Percentiles rank a stretch among this genome's conserved stretches.
These are phyloP conservation scores for Papilio elwesi DNA, from an alignment of 2,888 invertebrate genomes.

Conservation along the genomic window DNA sequence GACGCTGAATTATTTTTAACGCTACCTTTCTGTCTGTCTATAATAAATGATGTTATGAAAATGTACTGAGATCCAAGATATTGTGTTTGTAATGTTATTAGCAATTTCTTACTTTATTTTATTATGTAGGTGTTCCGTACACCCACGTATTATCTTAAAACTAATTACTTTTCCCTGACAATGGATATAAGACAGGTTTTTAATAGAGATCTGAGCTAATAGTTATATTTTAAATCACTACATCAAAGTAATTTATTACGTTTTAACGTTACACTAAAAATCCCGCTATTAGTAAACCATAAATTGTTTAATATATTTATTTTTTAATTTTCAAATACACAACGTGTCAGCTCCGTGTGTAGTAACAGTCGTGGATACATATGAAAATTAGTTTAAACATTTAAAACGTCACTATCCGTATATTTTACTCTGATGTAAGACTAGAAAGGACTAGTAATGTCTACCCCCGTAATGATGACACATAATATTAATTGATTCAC, in stretches of 20 bases:
- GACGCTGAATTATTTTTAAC: too few species aligned
- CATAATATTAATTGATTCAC: too few species aligned
- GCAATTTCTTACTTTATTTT: not conserved
- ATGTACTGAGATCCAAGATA: not conserved
- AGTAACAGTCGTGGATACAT: not conserved
- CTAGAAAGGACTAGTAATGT: too few species aligned
- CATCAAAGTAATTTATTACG: not conserved
- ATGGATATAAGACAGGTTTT: not conserved
- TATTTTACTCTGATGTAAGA: slow-evolving; percentile 5
- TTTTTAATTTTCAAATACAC: not conserved
- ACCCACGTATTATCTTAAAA: not conserved
- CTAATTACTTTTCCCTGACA: not conserved
- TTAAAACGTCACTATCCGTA: not conserved
- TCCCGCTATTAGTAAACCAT: not conserved
- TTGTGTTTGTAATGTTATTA: not conserved
- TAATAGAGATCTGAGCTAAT: not conserved
- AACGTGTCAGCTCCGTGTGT: too few species aligned
- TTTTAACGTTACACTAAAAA: not conserved
- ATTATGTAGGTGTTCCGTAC: not conserved
- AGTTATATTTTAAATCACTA: not conserved
- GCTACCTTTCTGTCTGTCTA: too few species aligned
- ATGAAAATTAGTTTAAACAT: not conserved
- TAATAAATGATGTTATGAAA: too few species aligned
- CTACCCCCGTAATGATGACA: too few species aligned
- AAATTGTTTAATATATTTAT: not conserved